These are phyloP conservation scores for Odontothrips loti DNA, from an alignment of 2,888 invertebrate species.

Conservation along the genomic window DNA sequence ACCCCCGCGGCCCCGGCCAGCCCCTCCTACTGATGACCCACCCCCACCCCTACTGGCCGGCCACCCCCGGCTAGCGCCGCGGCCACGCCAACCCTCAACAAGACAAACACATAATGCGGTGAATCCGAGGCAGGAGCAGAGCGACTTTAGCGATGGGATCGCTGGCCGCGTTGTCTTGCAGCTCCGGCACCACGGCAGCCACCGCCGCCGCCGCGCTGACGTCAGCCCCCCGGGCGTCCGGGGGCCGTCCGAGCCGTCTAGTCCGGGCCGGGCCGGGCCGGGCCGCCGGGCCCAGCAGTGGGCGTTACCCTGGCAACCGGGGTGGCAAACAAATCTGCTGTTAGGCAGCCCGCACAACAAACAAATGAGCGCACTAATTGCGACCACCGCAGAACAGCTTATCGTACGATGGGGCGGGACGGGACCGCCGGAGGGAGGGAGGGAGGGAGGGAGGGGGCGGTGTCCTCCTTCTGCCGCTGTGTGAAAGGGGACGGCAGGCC, in stretches of 20 bases:
- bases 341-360: constrained; percentile 18
- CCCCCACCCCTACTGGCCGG: not conserved
- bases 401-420: not conserved
- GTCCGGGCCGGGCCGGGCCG: not conserved
- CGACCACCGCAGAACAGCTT: not conserved
- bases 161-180: not conserved
- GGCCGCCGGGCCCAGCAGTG: not conserved
- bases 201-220: not conserved
- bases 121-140: not conserved
- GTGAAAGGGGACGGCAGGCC: no score
- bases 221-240: not conserved
- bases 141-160: not conserved
- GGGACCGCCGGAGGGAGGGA: not conserved
- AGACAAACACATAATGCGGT: constrained; percentile 1
- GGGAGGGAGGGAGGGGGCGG: not conserved
- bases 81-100: not conserved
- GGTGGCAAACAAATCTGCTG: constrained; percentile 17
- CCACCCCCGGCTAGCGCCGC: not conserved
- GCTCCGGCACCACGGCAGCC: not conserved
- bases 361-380: constrained; percentile 26
- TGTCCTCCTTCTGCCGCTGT: not conserved
- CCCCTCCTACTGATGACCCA: no score
- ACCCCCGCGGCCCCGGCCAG: no score
- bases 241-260: not conserved
- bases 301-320: not conserved